Conservation (phyloP, 2,888 invertebrate species). For the Stenoptilia bipunctidactyla region DNA sequence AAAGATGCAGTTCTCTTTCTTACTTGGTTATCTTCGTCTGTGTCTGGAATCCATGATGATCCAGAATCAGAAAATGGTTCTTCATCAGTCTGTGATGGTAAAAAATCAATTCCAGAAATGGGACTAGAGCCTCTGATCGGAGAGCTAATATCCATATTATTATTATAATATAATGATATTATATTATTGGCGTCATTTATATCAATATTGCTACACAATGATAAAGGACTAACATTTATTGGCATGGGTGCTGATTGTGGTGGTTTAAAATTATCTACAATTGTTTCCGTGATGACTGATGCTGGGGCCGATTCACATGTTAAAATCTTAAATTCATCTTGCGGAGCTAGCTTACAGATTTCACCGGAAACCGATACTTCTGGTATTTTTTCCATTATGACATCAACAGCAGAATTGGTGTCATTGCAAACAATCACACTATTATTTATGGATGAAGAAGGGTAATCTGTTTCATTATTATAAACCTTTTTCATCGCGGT, state of each 20-base stretch:
- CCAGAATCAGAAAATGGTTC: slow-evolving; percentile 10
- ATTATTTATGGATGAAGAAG: too few relatives aligned
- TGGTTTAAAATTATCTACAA: neutral
- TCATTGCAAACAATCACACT: too few relatives aligned
- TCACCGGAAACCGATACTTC: neutral
- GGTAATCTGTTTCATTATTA: too few relatives aligned
- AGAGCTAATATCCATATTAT: neutral
- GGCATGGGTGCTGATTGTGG: neutral
- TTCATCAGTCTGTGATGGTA: slow-evolving; percentile 4
- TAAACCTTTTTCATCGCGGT: too few relatives aligned
- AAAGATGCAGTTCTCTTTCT: slow-evolving; percentile 4
- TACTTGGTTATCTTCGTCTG: slow-evolving; percentile 7
- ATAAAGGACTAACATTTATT: neutral
- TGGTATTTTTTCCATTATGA: neutral
- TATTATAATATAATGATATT: neutral
- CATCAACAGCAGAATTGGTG: too few relatives aligned
- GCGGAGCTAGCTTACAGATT: neutral
- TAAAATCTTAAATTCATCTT: neutral
- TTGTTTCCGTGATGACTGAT: neutral
- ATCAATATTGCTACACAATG: neutral
- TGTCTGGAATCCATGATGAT: slow-evolving; percentile 9
- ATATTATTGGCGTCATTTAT: neutral
- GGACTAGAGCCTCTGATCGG: slow-evolving; percentile 5
- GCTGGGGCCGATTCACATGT: neutral
- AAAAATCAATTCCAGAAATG: neutral